These are phyloP conservation scores for Acleris emargana DNA, from an alignment of 2,888 invertebrate genomes.

Conservation along the genomic window DNA sequence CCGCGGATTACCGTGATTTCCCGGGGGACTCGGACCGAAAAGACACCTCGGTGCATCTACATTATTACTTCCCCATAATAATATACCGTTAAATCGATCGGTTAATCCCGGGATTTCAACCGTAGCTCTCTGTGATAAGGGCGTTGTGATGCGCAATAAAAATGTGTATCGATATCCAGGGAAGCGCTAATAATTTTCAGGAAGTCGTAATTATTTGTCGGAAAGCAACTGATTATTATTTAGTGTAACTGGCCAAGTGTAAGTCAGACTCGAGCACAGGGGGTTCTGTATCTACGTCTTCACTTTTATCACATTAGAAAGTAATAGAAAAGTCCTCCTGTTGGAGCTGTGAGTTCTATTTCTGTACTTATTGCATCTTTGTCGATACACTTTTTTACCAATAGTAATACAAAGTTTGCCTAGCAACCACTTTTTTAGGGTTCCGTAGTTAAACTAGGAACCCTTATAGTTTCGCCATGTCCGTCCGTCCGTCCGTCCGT, in stretches of 20 bases:
- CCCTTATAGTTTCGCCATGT: too few species aligned
- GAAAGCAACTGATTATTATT: conserved; percentile 27
- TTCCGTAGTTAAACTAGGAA: too few species aligned
- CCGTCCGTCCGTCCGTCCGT: too few species aligned
- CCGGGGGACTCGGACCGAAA: conserved; percentile 78
- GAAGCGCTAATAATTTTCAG: conserved; percentile 69
- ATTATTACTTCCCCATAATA: conserved; percentile 76
- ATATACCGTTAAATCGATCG: conserved; percentile 42
- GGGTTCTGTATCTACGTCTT: too few species aligned
- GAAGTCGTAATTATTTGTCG: conserved; percentile 51
- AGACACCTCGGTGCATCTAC: conserved; percentile 79
- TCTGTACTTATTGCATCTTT: too few species aligned
- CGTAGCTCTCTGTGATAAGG: not conserved
- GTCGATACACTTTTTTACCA: too few species aligned
- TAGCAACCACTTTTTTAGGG: too few species aligned
- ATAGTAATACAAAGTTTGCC: too few species aligned
- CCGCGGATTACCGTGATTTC: conserved; percentile 82
- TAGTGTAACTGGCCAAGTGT: not conserved
- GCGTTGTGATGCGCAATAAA: not conserved
- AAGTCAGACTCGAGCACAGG: too few species aligned
- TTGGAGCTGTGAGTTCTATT: too few species aligned
- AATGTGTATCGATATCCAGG: conserved; percentile 29
- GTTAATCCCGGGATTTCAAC: not conserved
- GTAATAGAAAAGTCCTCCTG: too few species aligned
- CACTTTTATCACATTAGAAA: too few species aligned